phyloP scores from a whole-genome alignment of 1,140 invertebrate genomes.

The Macrostomum lignano region DNA sequence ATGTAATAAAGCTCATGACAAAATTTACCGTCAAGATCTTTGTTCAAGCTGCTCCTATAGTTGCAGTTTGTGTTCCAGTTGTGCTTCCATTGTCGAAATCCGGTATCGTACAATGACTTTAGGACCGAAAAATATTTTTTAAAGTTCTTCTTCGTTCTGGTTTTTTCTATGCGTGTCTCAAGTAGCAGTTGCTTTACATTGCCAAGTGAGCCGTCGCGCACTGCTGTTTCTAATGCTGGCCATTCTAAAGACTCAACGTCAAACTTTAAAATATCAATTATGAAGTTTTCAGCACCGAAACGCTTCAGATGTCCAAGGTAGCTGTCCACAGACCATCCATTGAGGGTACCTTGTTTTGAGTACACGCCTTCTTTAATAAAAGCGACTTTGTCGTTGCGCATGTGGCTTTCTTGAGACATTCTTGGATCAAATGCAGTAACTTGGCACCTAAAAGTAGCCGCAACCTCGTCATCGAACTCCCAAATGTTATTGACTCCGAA shows the following conservation, averaged over 20 bases:
- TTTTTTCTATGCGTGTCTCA: background rate
- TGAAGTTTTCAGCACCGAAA: background rate
- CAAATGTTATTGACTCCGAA: background rate
- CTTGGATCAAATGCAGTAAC: too few relatives aligned
- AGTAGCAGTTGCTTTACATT: background rate
- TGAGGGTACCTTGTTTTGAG: too few relatives aligned
- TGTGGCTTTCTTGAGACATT: too few relatives aligned
- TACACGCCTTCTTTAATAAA: too few relatives aligned
- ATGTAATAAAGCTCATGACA: background rate
- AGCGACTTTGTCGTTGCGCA: too few relatives aligned
- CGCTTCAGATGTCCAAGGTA: background rate
- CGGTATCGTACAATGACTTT: background rate
- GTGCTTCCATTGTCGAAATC: slow-evolving; percentile 2
- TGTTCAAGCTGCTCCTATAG: background rate
- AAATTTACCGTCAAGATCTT: background rate
- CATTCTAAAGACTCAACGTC: slow-evolving; percentile 4
- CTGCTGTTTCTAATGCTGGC: background rate
- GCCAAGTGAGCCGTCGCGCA: background rate
- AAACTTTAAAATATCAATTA: slow-evolving; percentile 1
- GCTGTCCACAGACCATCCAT: too few relatives aligned
- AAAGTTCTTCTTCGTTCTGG: background rate
- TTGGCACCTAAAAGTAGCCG: too few relatives aligned
- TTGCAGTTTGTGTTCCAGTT: background rate
- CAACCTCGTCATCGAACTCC: too few relatives aligned
- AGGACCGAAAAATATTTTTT: background rate